These are phyloP conservation scores for Scotopteryx bipunctaria DNA, from an alignment of 2,888 invertebrate species.

Conservation along the genomic window DNA sequence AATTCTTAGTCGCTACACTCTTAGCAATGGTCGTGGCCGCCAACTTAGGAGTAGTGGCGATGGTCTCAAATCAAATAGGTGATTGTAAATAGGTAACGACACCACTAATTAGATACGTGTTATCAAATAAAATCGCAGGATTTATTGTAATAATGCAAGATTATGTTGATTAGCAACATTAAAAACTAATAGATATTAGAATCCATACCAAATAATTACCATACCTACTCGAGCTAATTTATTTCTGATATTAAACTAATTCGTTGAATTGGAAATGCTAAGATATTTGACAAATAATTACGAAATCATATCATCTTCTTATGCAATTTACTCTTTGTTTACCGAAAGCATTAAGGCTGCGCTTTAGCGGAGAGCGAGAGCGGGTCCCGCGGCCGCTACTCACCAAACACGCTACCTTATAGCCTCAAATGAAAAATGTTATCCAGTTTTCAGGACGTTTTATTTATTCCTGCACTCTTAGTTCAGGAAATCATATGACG, in stretches of 20 bases:
- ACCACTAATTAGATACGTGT: too few species aligned
- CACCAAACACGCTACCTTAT: background rate
- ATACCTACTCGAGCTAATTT: background rate
- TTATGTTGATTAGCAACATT: background rate
- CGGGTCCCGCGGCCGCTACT: background rate
- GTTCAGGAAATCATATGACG: conserved; percentile 8
- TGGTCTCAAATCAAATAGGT: too few species aligned
- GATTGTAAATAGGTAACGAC: too few species aligned
- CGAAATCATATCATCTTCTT: background rate
- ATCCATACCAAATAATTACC: background rate
- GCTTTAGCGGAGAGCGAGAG: background rate
- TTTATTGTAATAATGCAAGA: background rate
- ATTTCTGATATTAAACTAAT: background rate
- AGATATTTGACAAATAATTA: background rate
- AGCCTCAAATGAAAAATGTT: background rate
- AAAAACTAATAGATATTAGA: conserved; percentile 4
- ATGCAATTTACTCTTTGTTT: background rate
- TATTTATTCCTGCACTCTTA: background rate
- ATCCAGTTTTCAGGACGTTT: background rate
- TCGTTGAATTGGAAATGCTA: background rate
- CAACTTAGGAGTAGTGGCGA: too few species aligned
- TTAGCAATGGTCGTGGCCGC: too few species aligned
- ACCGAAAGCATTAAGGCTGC: background rate
- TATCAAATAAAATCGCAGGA: background rate
- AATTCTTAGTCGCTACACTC: too few species aligned